Percentiles rank a stretch among this genome's conserved stretches.
Conservation (phyloP, 2,113 vertebrate species). For the Crotalus viridis region DNA sequence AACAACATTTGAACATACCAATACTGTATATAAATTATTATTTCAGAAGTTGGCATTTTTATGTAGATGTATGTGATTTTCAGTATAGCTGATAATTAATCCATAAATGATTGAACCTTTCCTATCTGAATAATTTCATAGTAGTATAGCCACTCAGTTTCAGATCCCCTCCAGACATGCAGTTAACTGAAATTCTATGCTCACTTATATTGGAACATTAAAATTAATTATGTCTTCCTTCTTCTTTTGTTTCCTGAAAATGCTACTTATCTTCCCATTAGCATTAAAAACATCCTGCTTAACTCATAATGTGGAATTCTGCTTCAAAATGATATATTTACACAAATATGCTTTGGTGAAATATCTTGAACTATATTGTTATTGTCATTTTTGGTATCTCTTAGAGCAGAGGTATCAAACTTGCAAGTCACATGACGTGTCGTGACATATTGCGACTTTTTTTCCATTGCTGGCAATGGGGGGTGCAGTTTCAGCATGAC, state of each 20-base stretch:
- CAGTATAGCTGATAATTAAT: not conserved
- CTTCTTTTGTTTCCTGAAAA: not conserved
- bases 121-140: not conserved
- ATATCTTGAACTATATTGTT: not conserved
- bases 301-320: not conserved
- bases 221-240: not conserved
- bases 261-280: not conserved
- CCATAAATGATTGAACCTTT: not conserved
- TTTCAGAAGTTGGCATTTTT: not conserved
- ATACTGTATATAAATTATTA: not conserved
- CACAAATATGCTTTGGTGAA: not conserved
- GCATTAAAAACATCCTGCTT: not conserved
- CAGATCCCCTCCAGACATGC: not conserved
- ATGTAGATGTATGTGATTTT: not conserved
- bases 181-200: not conserved
- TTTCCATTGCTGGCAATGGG: too few species aligned
- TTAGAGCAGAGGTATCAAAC: not conserved
- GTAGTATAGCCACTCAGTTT: not conserved
- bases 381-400: not conserved
- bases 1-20: not conserved
- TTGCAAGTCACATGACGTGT: too few species aligned
- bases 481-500: too few species aligned
- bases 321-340: not conserved
- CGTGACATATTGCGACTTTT: too few species aligned
- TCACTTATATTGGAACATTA: not conserved